phyloP scores from a whole-genome alignment of 2,888 invertebrate species.

The Julus scandinavius region DNA sequence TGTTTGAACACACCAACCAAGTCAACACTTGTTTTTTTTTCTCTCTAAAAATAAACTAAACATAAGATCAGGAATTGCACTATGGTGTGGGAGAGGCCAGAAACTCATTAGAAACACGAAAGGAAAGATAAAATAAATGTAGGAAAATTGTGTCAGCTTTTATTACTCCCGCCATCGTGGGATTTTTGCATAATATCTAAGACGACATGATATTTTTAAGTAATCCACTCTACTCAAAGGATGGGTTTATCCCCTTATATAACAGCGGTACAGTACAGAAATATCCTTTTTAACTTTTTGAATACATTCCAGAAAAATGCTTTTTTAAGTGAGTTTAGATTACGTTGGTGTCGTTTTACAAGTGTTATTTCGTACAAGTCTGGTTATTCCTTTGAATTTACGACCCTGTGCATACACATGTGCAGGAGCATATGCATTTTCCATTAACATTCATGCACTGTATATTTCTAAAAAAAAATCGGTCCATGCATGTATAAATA shows the following conservation, averaged over 20 bases:
- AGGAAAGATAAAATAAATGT: background rate
- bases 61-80: background rate
- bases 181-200: background rate
- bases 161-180: background rate
- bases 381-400: background rate
- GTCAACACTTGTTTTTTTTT: background rate
- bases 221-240: background rate
- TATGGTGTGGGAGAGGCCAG: background rate
- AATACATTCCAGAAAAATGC: background rate
- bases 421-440: too few relatives aligned
- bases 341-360: background rate
- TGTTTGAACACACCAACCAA: background rate
- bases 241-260: background rate
- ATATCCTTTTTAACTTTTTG: background rate
- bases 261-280: background rate
- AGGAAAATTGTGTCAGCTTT: slow-evolving; percentile 15
- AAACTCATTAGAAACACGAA: slow-evolving; percentile 2
- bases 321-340: background rate
- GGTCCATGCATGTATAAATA: too few relatives aligned
- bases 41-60: background rate
- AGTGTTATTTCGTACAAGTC: background rate
- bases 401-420: too few relatives aligned
- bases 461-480: too few relatives aligned
- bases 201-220: background rate
- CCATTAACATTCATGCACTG: too few relatives aligned